Evolutionary conservation across 2,113 vertebrate species (phyloP), one percentile per base, ranked within the genome.

Genomic region (Pomatostomus ruficeps): DNA sequence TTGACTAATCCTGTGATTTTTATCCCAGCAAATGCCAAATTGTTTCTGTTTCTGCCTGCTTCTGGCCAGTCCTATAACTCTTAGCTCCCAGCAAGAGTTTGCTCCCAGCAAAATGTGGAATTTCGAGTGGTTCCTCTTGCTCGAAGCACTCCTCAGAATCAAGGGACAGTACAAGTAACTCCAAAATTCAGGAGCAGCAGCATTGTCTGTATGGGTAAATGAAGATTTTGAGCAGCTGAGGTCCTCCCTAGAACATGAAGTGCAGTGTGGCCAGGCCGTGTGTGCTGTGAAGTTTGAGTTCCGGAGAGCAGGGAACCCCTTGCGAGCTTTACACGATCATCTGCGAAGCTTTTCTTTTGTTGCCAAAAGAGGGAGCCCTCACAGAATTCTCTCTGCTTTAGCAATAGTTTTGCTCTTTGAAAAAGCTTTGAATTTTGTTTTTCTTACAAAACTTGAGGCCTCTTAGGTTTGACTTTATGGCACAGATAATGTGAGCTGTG

Each of bases 311-410:
- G 89, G 62, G 45, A 55, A 33, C 46, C 29, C 18, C 59, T 48
- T 36, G 23, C 72, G 88, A 95, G 48, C 59, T 71, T 88, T 49
- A 35, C 2, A 1, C 9, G 77, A 40, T 14, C 40, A 48, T 87
- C 49, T 48, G 38, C 6, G 35, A 91, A 88, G 83, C 20, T 74
- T 96, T 88, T 91, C 21, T 80, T 61, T 63, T 85, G 48, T 76
- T 85, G 86, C 94, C 96, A 96, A 97, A 86, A 97, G 95, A 96
- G 88, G 94, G 96, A 96, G 88, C 94, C 52, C 83, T 97, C 93
- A 93, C 94, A 93, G 88, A 97, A 80, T 95, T 91, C 73, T 95
- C 38, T 65, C 55, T 81, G 52, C 33, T 93, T 33, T 10, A 55
- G 48, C 6, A 6, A 19, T 4, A 31, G 29, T 58, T 80, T 62